Conservation (phyloP, 2,113 vertebrate genomes). For the Gorsachius goisagi region DNA sequence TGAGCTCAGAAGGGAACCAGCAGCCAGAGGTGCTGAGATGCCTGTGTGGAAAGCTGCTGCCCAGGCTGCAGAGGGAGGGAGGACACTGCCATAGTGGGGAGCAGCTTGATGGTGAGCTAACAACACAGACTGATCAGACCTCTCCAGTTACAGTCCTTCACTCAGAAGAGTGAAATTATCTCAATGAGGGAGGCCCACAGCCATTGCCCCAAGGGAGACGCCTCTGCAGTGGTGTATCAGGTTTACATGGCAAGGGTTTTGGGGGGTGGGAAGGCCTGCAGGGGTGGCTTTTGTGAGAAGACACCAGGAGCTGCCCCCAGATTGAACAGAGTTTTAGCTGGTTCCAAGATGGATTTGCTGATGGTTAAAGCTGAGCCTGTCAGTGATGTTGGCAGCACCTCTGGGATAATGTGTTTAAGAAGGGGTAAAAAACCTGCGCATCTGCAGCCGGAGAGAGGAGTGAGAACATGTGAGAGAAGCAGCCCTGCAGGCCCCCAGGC, state of each 20-base stretch:
- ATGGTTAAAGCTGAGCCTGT: neutral
- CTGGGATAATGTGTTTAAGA: neutral
- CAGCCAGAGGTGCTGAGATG: neutral
- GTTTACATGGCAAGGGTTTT: neutral
- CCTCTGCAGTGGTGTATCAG: neutral
- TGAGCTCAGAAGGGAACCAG: neutral
- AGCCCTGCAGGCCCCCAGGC: neutral
- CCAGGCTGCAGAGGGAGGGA: neutral
- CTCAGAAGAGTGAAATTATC: neutral
- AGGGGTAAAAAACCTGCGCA: neutral
- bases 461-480: neutral
- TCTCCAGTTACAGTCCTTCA: neutral
- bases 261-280: neutral
- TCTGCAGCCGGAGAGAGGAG: neutral
- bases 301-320: too few relatives aligned
- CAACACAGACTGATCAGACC: neutral
- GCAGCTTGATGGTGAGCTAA: neutral
- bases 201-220: neutral
- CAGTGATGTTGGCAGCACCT: neutral
- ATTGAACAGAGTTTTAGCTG: too few relatives aligned
- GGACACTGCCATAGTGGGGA: neutral
- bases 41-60: neutral
- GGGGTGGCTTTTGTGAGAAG: neutral
- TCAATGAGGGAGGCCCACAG: neutral
- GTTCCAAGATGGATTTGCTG: neutral